A percentile compares a stretch with the other conserved stretches of the same genome.
phyloP scores from a whole-genome alignment of 2,888 invertebrate genomes.

The Mystacides longicornis region DNA sequence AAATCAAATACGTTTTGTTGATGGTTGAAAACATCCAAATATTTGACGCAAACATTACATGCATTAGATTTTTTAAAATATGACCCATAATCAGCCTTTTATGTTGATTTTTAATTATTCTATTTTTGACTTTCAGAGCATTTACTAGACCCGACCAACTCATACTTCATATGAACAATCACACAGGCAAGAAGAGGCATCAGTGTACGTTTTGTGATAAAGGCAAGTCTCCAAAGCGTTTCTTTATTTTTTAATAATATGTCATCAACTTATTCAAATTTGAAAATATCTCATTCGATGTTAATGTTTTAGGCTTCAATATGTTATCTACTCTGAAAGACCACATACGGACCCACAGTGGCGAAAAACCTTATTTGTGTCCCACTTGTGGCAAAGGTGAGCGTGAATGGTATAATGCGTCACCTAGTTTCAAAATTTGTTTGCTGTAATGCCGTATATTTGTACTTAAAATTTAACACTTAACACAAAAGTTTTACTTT shows the following conservation, averaged over 20 bases:
- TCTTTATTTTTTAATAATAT: not conserved
- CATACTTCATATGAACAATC: constrained; percentile 28
- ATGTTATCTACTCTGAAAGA: constrained; percentile 39
- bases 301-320: constrained; percentile 32
- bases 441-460: too few species aligned
- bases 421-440: too few species aligned
- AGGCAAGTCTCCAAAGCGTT: constrained; percentile 21
- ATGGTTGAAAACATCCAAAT: too few species aligned
- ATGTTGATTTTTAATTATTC: too few species aligned
- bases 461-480: too few species aligned
- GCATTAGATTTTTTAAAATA: too few species aligned
- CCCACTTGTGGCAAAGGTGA: constrained; percentile 34
- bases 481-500: too few species aligned
- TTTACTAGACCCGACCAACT: constrained; percentile 25
- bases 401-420: too few species aligned
- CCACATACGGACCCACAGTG: constrained; percentile 38
- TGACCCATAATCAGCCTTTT: too few species aligned
- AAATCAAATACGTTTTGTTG: too few species aligned
- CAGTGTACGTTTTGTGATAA: constrained; percentile 32
- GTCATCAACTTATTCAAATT: not conserved
- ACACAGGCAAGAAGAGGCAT: constrained; percentile 32
- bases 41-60: too few species aligned
- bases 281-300: not conserved
- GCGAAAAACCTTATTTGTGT: constrained; percentile 37
- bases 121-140: constrained; percentile 13